Base-by-base conservation (phyloP, 2,797 vertebrate species). In the Sebastes iracundus region DNA sequence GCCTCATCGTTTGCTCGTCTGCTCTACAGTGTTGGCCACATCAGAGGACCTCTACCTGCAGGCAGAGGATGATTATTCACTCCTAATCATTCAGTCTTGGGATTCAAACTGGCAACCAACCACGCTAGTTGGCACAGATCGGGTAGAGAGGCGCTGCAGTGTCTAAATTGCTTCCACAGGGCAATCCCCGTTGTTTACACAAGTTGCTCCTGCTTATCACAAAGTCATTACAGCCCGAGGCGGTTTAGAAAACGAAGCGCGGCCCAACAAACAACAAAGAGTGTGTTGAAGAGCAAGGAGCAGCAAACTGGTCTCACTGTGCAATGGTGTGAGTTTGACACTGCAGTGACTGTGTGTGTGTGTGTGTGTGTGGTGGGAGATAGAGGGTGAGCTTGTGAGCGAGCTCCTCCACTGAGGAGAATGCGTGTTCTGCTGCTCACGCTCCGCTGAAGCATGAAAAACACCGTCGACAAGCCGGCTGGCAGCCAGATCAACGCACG, bases 371-470 rank as follows among this genome's bases (percentile, higher is more conserved):
- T 0, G 59, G 61, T 2, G 23, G 0, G 58, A 38, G 63, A 52
- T 25, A 11, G 68, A 74, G 46, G 30, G 38, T 9, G 38, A 70
- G 55, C n/a, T 52, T 56, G 82, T 58, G 71, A 61, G 67, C 16
- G 25, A 75, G 79, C 56, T 80, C 53, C 56, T 80, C 70, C 66
- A 33, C 75, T 88, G 82, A 89, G 66, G 72, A 77, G 56, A 58
- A 80, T n/a, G 75, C 16, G 49, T 85, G 88, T 85, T 85, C 71
- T 49, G 55, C 64, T 85, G 55, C 67, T 85, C 85, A 73, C 55
- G 81, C 90, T 91, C 82, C 27, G n/a, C 72, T 87, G 88, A 90
- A 86, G 85, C 87, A 35, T 75, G 84, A 91, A 88, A 87, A 90
- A 80, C 88, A 67, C 33, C 49, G 86, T 72, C 13, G 66, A 87